Base-by-base conservation (phyloP, 2,113 vertebrate species). In the Festucalex cinctus region DNA sequence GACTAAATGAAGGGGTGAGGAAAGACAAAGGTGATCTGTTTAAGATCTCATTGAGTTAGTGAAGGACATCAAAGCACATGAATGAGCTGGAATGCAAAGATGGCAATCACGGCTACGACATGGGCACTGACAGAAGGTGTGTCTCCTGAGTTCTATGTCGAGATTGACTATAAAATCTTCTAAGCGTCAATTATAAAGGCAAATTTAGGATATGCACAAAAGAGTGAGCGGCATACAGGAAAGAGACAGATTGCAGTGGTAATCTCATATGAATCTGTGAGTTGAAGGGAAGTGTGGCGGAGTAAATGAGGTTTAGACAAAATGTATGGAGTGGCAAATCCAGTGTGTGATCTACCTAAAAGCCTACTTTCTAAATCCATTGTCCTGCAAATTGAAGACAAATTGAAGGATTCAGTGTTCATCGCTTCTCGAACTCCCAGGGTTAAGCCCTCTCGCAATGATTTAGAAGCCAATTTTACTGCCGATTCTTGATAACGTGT, bases 261-360 rank as follows among this genome's bases (percentile, higher is more conserved):
- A 77, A 1, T 17, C 51, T 80, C 73, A 77, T 76, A 69, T 71
- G 59, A 70, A 58, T 71, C 39, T 57, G 39, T 14, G 22, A 72
- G 63, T 70, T 26, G 14, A 54, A 81, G 62, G 65, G 44, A 74
- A 68, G 63, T 56, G 39, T 20, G 48, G 16, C 43, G 24, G 19
- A 68, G 65, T 61, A 60, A 43, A 69, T 66, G 60, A 56, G 74
- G n/a, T 9, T 20, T 60, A 60, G 36, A 37, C 24, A 62, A 43
- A n/a, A 62, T 43, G 37, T 12, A 43, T 43, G 37, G 26, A 63
- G 72, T 63, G 36, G 19, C 51, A 9, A 51, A n/a, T 60, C 63
- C 77, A 35, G 48, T 43, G 8, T 48, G 48, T 44, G 66, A 66
- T 56, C 26, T 57, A n/a, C 28, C n/a, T 24, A 24, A 71, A 51